Percentiles rank a stretch among this genome's conserved stretches.
These are phyloP conservation scores for Gallinago undulata DNA, from an alignment of 2,113 vertebrate genomes.

Conservation along the genomic window DNA sequence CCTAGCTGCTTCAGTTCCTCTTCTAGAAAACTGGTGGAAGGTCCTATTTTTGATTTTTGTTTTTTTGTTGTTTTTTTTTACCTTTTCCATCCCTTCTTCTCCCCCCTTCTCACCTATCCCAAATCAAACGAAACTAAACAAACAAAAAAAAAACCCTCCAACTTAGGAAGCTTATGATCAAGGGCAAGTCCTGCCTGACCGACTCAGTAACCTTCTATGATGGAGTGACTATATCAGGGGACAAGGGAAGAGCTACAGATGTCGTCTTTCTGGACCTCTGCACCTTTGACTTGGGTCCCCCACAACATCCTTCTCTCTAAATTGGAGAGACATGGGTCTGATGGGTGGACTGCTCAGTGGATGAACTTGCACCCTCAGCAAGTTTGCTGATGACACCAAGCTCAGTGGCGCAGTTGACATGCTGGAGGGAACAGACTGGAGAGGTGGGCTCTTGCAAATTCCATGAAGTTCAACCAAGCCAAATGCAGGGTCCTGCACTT, in stretches of 20 bases:
- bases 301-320: background rate
- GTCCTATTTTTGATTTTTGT: background rate
- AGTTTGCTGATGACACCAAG: too few species aligned
- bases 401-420: too few species aligned
- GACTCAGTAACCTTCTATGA: background rate
- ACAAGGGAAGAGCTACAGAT: background rate
- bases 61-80: background rate
- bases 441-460: too few species aligned
- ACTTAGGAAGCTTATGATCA: background rate
- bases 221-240: background rate
- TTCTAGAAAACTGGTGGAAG: background rate
- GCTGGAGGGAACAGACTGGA: too few species aligned
- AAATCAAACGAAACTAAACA: background rate
- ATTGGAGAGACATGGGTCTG: background rate
- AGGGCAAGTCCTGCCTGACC: background rate
- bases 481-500: too few species aligned
- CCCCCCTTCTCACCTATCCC: background rate
- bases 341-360: background rate
- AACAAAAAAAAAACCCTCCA: background rate
- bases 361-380: background rate
- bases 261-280: background rate
- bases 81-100: rapidly evolving
- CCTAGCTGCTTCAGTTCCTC: background rate
- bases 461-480: too few species aligned
- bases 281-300: background rate